Percentiles rank a stretch among this genome's conserved stretches.
phyloP scores from a whole-genome alignment of 2,113 vertebrate genomes.

The Regulus satrapa region DNA sequence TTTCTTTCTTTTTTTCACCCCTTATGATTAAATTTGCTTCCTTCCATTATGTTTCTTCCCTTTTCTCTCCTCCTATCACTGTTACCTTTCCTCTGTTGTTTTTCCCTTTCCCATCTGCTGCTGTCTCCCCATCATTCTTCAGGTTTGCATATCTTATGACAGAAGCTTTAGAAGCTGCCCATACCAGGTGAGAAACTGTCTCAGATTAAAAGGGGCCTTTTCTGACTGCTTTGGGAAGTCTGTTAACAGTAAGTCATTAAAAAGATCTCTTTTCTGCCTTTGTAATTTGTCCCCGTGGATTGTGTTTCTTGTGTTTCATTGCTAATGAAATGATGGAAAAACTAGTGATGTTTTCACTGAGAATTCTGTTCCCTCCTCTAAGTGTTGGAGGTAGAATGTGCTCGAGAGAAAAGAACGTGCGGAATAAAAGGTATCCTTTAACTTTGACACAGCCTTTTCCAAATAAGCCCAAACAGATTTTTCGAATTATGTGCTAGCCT shows the following conservation, averaged over 20 bases:
- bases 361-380: not conserved
- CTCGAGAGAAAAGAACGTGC: not conserved
- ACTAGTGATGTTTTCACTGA: not conserved
- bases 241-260: conserved; percentile 75
- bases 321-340: conserved; percentile 40
- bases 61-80: not conserved
- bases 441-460: not conserved
- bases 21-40: not conserved
- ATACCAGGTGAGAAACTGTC: conserved; percentile 61
- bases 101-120: conserved; percentile 26
- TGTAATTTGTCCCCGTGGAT: conserved; percentile 64
- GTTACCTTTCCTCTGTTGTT: not conserved
- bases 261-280: conserved; percentile 66
- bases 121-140: conserved; percentile 26
- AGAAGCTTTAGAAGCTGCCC: conserved; percentile 53
- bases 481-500: not conserved
- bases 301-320: conserved; percentile 58
- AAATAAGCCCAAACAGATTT: not conserved
- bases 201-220: conserved; percentile 59
- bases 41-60: not conserved
- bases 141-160: conserved; percentile 44
- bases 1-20: no score
- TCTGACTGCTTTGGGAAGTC: conserved; percentile 59
- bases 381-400: not conserved
- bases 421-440: not conserved